Base-by-base conservation (phyloP, 1,140 invertebrate species). In the Dryas iulia region DNA sequence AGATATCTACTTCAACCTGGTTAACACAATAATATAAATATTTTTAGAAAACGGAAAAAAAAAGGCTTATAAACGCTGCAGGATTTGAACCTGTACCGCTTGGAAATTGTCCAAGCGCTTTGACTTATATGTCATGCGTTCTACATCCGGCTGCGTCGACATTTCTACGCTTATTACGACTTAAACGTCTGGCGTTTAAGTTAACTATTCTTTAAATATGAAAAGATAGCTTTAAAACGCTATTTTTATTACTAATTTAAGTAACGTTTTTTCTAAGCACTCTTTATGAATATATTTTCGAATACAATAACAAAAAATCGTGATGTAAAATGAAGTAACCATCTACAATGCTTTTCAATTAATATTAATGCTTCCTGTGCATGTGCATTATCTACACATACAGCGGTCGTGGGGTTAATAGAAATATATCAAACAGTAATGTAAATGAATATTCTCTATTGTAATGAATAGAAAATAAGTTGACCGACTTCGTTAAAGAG, bases 301-400 rank as follows among this genome's bases (percentile, higher is more conserved):
- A 60, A 60, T 47, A 60, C 61, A 54, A 64, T 56, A 64, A 64
- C 61, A 64, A 64, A 74, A 74, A 62, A 60, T 59, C 66, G 61
- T 74, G 71, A 72, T 60, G 56, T 25, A 35, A 30, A 56, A 56
- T 14, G 24, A 56, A 31, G 30, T 26, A 28, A 60, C 61, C 57
- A 54, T 63, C 57, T 65, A 73, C 76, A 78, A 76, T 67, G 47
- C 68, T 59, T 76, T 76, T 73, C 53, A 58, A 74, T 73, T 71
- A 80, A 78, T 77, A 77, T 78, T 79, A 79, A 80, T 83, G 66
- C 54, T 64, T 75, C 68, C 60, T 59, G 68, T 39, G 59, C 65
- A 69, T 61, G 63, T 60, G 59, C 59, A 60, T 39, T 60, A 60
- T 47, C 59, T 60, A 60, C 23, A 60, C 12, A 35, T 24, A 56